Evolutionary conservation across 2,113 vertebrate species (phyloP), one percentile per base, ranked within the genome.

Genomic region (Corynorhinus townsendii): DNA sequence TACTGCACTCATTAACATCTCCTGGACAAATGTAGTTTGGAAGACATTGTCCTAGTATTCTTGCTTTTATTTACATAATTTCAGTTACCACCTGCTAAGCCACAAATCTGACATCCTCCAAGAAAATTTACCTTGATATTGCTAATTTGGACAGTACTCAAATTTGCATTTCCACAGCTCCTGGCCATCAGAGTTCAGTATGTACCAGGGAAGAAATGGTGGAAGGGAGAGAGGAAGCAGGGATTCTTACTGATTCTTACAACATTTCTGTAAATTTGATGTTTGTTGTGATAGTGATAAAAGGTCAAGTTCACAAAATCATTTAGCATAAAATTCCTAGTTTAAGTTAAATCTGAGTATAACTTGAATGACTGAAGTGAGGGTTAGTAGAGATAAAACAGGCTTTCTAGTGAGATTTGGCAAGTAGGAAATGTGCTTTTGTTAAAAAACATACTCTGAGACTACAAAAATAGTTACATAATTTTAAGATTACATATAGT

Each of bases 361-460:
- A 66, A 43, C 43, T 68, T n/a, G 66, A 86, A 66, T 73, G 62
- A n/a, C 68, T 92, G 52, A 76, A 49, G 7, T 82, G 26, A 72
- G 30, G 52, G 1, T 62, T 40, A 17, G 9, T 90, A 76, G 49
- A 68, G 10, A 52, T 85, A 77, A 95, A 86, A 81, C 4, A 43
- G 43, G 5, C 19, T 71, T 92, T 62, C 33, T 28, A 77, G 62
- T 95, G 28, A 80, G 20, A 86, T 66, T 96, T 87, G 49, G 0
- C 69, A 77, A 76, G 35, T 49, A n/a, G n/a, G 7, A 93, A 68
- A 83, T 85, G 56, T 72, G 30, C 30, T 90, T 84, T 93, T 86
- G 20, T 83, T 92, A 75, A 91, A 68, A 93, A 95, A 92, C 6
- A 14, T 49, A 52, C 38, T 95, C 69, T 87, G 40, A 94, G n/a